Percentiles rank a stretch among this genome's conserved stretches.
Evolutionary conservation across 2,888 invertebrate genomes (phyloP).

Genomic region (Bibio marci): DNA sequence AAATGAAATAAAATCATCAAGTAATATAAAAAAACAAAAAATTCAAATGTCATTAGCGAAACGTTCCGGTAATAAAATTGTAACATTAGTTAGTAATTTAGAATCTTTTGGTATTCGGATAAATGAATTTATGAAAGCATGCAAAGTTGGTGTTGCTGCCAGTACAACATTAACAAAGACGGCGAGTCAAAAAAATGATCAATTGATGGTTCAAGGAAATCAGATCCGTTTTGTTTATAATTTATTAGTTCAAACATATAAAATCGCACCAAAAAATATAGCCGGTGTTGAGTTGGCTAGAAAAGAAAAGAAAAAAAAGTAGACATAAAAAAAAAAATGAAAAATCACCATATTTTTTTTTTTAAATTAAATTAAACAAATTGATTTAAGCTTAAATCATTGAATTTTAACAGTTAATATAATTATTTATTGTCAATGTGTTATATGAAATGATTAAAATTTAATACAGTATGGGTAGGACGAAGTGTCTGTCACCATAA

Average conservation of each 20-base stretch:
- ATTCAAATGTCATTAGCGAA: slow-evolving; percentile 60
- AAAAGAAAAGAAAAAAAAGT: slow-evolving; percentile 15
- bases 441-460: too few species aligned
- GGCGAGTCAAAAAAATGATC: slow-evolving; percentile 53
- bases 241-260: slow-evolving; percentile 26
- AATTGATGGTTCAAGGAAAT: slow-evolving; percentile 81
- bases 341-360: too few species aligned
- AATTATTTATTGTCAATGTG: too few species aligned
- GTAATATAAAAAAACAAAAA: slow-evolving; percentile 57
- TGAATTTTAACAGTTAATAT: too few species aligned
- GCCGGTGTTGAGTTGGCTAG: slow-evolving; percentile 26
- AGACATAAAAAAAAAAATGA: slow-evolving; percentile 6
- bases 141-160: slow-evolving; percentile 75
- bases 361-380: too few species aligned
- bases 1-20: slow-evolving; percentile 26
- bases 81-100: slow-evolving; percentile 78
- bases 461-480: too few species aligned
- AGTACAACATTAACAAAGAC: slow-evolving; percentile 62
- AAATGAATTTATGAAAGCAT: slow-evolving; percentile 57
- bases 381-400: too few species aligned
- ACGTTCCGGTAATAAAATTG: slow-evolving; percentile 80
- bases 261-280: slow-evolving; percentile 26
- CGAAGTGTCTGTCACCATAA: too few species aligned
- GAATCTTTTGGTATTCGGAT: slow-evolving; percentile 72
- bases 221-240: slow-evolving; percentile 42